phyloP scores from a whole-genome alignment of 2,888 invertebrate species.

The Ophion costatus region DNA sequence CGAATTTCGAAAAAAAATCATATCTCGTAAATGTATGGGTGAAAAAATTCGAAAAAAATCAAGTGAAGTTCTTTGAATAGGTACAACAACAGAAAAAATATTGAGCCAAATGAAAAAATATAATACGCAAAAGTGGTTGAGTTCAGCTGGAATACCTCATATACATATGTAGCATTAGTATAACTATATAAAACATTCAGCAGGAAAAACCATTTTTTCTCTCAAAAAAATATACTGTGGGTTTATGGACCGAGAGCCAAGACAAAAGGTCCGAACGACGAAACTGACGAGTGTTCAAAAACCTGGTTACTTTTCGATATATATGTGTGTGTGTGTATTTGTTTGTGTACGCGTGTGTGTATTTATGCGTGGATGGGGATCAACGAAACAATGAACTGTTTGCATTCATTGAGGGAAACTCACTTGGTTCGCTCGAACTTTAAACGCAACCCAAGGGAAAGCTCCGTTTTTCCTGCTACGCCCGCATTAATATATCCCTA shows the following conservation, averaged over 20 bases:
- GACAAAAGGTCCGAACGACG: constrained; percentile 26
- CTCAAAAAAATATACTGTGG: background rate
- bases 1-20: too few relatives aligned
- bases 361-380: constrained; percentile 1
- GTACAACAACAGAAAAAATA: too few relatives aligned
- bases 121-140: too few relatives aligned
- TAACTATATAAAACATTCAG: background rate
- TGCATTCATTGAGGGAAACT: constrained; percentile 58
- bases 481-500: constrained; percentile 51
- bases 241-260: constrained; percentile 30
- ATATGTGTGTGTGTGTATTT: background rate
- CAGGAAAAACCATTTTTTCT: background rate
- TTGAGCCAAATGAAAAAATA: too few relatives aligned
- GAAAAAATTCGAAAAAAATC: too few relatives aligned
- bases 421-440: constrained; percentile 45
- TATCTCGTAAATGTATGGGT: too few relatives aligned
- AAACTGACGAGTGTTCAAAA: constrained; percentile 56
- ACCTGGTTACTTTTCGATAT: constrained; percentile 31
- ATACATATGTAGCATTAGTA: too few relatives aligned
- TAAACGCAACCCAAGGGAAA: constrained; percentile 46
- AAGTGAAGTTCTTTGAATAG: too few relatives aligned
- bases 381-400: constrained; percentile 58
- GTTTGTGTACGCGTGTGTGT: too few relatives aligned
- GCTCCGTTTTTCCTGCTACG: constrained; percentile 38
- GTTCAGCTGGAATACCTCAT: too few relatives aligned